phyloP scores from a whole-genome alignment of 2,888 invertebrate species.

The Keiferia lycopersicella region DNA sequence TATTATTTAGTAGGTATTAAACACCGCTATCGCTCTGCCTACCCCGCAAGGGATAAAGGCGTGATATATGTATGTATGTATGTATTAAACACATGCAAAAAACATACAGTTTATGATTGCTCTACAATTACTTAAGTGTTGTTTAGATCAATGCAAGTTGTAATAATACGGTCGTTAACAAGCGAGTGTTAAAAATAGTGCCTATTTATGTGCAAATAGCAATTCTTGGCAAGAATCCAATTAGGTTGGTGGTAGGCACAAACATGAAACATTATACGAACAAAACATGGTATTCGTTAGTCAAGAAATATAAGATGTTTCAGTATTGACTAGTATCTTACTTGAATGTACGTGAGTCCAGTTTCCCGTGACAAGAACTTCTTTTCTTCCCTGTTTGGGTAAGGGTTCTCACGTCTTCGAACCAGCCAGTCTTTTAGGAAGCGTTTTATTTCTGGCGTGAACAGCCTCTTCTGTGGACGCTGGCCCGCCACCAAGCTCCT shows the following conservation, averaged over 20 bases:
- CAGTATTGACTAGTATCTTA: slow-evolving; percentile 52
- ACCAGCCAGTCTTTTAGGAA: slow-evolving; percentile 90
- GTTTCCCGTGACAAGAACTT: slow-evolving; percentile 87
- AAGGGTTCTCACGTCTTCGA: slow-evolving; percentile 88
- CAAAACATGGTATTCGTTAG: slow-evolving; percentile 27
- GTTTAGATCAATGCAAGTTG: slow-evolving; percentile 4
- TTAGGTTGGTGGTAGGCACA: slow-evolving; percentile 73
- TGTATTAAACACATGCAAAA: not conserved
- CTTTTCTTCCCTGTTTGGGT: slow-evolving; percentile 89
- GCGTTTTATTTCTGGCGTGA: slow-evolving; percentile 90
- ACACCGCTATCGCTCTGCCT: too few species aligned
- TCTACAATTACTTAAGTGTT: not conserved
- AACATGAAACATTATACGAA: slow-evolving; percentile 49
- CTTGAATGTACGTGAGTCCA: slow-evolving; percentile 89
- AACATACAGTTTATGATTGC: not conserved
- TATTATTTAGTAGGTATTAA: too few species aligned
- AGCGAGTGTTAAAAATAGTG: slow-evolving; percentile 77
- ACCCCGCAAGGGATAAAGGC: too few species aligned
- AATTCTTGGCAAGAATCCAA: slow-evolving; percentile 73
- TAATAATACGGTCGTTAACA: slow-evolving; percentile 49
- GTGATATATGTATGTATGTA: too few species aligned
- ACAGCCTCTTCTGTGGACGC: slow-evolving; percentile 86
- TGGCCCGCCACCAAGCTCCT: slow-evolving; percentile 81
- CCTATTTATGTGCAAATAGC: slow-evolving; percentile 79
- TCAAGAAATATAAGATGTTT: slow-evolving; percentile 17